These are phyloP conservation scores for Drosophila azteca DNA, from an alignment of 1,140 invertebrate genomes.

Conservation along the genomic window DNA sequence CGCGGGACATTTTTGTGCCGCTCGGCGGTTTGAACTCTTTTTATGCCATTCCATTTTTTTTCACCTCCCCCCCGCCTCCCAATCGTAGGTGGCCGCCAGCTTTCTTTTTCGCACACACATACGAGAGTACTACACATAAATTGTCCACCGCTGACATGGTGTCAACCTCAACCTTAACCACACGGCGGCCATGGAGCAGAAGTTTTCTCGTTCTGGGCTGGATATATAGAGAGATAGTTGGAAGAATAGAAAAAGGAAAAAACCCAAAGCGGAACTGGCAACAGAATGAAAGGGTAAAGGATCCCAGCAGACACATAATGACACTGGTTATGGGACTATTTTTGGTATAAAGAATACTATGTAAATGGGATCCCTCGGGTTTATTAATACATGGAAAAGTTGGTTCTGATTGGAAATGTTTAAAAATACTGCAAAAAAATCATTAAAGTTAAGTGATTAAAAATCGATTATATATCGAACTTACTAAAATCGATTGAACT, in stretches of 20 bases:
- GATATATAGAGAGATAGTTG: constrained; percentile 2
- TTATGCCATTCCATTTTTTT: background rate
- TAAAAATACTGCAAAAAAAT: no score
- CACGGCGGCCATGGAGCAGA: constrained; percentile 25
- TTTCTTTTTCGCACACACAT: constrained; percentile 12
- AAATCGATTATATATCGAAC: no score
- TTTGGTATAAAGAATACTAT: no score
- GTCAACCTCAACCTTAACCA: constrained; percentile 33
- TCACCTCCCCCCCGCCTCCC: background rate
- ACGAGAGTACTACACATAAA: constrained; percentile 47
- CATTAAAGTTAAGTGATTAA: no score
- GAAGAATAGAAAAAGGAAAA: background rate
- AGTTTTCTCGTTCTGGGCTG: constrained; percentile 3
- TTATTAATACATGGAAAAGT: no score
- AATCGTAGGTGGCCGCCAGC: constrained; percentile 2
- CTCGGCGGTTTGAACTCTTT: constrained; percentile 11
- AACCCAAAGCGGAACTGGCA: background rate
- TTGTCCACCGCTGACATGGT: constrained; percentile 57
- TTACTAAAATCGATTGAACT: no score
- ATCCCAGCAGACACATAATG: background rate
- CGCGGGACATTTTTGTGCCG: constrained; percentile 31
- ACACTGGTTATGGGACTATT: background rate
- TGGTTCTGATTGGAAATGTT: no score
- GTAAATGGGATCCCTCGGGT: no score
- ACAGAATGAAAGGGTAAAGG: background rate